phyloP scores from a whole-genome alignment of 2,888 invertebrate species.

The Galeruca laticollis region DNA sequence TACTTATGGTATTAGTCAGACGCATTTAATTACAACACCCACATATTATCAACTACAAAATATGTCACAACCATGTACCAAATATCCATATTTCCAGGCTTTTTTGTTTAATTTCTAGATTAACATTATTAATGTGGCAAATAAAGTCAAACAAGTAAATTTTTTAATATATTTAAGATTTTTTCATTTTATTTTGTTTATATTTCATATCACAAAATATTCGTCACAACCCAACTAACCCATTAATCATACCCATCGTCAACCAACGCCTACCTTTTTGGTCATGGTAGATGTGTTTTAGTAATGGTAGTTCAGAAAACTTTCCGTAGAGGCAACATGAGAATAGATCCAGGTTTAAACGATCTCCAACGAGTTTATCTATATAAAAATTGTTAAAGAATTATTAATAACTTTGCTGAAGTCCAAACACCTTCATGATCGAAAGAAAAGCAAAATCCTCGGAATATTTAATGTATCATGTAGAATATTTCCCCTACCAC shows the following conservation, averaged over 20 bases:
- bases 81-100: slow-evolving; percentile 1
- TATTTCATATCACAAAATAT: not conserved
- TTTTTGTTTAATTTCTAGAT: not conserved
- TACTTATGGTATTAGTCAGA: not conserved
- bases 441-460: too few relatives aligned
- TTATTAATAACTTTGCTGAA: too few relatives aligned
- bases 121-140: too few relatives aligned
- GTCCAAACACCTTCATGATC: too few relatives aligned
- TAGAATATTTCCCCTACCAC: too few relatives aligned
- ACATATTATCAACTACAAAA: slow-evolving; percentile 20
- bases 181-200: not conserved
- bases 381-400: too few relatives aligned
- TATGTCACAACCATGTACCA: slow-evolving; percentile 9
- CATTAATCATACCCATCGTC: not conserved
- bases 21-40: slow-evolving; percentile 28
- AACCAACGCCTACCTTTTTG: slow-evolving; percentile 10
- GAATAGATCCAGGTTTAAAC: not conserved
- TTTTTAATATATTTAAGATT: too few relatives aligned
- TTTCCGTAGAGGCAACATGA: slow-evolving; percentile 7
- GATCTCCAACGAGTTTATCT: not conserved
- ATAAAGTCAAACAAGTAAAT: too few relatives aligned
- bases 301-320: not conserved
- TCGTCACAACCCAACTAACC: not conserved
- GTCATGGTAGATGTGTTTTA: slow-evolving; percentile 26
- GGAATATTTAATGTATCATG: too few relatives aligned